A percentile compares a stretch with the other conserved stretches of the same genome.
These are phyloP conservation scores for Corythoichthys haematopterus DNA, from an alignment of 2,113 vertebrate genomes.

Conservation along the genomic window DNA sequence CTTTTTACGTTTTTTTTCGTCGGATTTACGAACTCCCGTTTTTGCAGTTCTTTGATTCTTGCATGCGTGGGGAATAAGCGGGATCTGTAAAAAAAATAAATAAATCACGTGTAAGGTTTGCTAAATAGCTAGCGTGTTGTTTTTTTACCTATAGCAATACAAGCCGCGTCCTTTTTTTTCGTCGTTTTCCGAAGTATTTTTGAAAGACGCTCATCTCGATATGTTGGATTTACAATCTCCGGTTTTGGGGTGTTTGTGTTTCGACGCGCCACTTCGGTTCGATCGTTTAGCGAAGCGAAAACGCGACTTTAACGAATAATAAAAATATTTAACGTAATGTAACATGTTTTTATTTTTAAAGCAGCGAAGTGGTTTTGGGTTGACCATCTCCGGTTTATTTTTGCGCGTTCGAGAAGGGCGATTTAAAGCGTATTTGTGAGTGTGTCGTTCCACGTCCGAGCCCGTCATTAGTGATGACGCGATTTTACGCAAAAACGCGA, in stretches of 20 bases:
- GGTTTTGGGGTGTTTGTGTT: background rate
- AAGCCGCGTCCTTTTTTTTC: too few species aligned
- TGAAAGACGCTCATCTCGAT: too few species aligned
- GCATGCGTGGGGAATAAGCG: slow-evolving; percentile 1
- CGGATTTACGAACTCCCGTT: background rate
- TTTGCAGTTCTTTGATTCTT: slow-evolving; percentile 23
- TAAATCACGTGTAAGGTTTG: too few species aligned
- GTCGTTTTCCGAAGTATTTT: too few species aligned
- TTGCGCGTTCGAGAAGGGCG: background rate
- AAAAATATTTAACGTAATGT: too few species aligned
- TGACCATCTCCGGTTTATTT: background rate
- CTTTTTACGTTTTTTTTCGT: background rate
- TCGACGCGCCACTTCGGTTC: background rate
- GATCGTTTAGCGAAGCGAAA: background rate
- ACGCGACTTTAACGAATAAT: too few species aligned
- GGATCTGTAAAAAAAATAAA: background rate
- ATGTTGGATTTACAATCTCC: background rate
- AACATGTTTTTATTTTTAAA: too few species aligned
- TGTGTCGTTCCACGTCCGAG: slow-evolving; percentile 46
- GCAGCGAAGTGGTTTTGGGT: background rate
- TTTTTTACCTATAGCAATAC: background rate
- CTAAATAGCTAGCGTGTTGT: background rate
- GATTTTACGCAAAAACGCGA: background rate
- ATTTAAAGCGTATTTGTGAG: background rate
- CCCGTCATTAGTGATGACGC: slow-evolving; percentile 51